Conservation (phyloP, 2,797 vertebrate species). For the Muraenolepis orangiensis region DNA sequence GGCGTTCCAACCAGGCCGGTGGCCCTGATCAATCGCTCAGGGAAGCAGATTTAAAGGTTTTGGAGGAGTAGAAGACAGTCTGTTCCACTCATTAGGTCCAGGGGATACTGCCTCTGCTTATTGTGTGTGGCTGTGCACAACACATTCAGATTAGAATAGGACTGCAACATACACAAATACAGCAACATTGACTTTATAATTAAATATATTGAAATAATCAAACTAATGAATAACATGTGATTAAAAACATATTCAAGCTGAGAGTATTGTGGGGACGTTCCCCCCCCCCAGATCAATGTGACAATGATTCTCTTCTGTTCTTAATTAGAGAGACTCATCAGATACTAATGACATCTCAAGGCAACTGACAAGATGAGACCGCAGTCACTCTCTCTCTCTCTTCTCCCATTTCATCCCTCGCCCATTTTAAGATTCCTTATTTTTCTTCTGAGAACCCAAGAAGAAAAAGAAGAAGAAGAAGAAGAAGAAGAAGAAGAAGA, state of each 20-base stretch:
- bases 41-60: conserved; percentile 31
- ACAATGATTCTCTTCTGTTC: conserved; percentile 89
- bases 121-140: no score
- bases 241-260: no score
- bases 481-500: no score
- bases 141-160: no score
- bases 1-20: conserved; percentile 38
- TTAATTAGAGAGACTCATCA: conserved; percentile 98
- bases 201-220: no score
- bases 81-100: conserved; percentile 20
- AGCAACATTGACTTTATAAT: no score
- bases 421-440: background rate
- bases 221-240: no score
- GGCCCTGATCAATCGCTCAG: conserved; percentile 50
- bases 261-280: conserved; percentile 23
- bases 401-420: conserved; percentile 68
- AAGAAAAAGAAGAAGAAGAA: no score
- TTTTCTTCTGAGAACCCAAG: background rate
- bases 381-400: conserved; percentile 17
- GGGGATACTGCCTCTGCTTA: background rate
- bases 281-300: conserved; percentile 83
- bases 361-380: conserved; percentile 79
- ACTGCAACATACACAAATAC: no score
- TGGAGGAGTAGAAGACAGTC: conserved; percentile 25
- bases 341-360: conserved; percentile 92